These are phyloP conservation scores for Osmoderma eremita DNA, from an alignment of 2,888 invertebrate species.

Conservation along the genomic window DNA sequence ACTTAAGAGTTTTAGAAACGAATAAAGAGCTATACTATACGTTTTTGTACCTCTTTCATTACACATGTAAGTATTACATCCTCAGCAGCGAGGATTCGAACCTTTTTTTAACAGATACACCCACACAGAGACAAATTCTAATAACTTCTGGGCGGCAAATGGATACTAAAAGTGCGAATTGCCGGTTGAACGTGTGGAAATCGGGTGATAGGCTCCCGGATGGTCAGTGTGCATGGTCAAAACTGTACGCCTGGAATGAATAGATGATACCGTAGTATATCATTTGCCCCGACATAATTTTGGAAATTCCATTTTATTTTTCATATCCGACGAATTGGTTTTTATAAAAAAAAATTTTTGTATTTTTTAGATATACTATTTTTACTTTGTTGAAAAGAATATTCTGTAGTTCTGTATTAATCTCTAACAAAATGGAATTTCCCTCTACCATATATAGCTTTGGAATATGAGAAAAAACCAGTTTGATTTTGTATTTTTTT, in stretches of 20 bases:
- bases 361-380: constrained; percentile 33
- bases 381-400: constrained; percentile 10
- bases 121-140: constrained; percentile 27
- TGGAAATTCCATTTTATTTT: constrained; percentile 55
- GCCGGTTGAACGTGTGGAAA: constrained; percentile 48
- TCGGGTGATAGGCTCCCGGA: constrained; percentile 41
- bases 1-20: background rate
- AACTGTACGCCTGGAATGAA: constrained; percentile 44
- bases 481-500: constrained; percentile 49
- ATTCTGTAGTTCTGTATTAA: constrained; percentile 25
- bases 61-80: constrained; percentile 41
- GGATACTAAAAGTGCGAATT: constrained; percentile 54
- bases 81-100: constrained; percentile 5
- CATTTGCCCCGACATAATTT: constrained; percentile 58
- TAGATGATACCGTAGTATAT: constrained; percentile 58
- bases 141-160: constrained; percentile 54
- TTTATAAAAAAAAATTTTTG: too few relatives aligned
- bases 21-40: constrained; percentile 1
- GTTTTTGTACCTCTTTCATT: constrained; percentile 8
- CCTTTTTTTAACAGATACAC: constrained; percentile 38
- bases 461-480: constrained; percentile 42
- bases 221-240: constrained; percentile 42
- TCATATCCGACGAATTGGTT: background rate
- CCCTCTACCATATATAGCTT: constrained; percentile 42
- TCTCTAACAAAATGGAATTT: constrained; percentile 39